A percentile compares a stretch with the other conserved stretches of the same genome.
phyloP scores from a whole-genome alignment of 1,140 invertebrate genomes.

The Apolygus lucorum region DNA sequence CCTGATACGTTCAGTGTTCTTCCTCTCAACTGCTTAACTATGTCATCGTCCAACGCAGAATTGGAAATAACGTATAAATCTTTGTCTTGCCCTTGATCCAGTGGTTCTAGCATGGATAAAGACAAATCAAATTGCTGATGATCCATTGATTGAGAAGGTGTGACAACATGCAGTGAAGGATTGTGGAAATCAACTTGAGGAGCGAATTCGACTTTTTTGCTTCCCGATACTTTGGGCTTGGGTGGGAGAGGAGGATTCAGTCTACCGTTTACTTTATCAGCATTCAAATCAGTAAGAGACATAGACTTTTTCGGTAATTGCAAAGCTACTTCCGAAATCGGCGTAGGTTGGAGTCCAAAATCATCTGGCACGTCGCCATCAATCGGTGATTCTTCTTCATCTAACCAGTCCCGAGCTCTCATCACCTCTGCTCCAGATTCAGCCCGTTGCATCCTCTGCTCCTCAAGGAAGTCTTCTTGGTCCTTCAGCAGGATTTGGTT shows the following conservation, averaged over 20 bases:
- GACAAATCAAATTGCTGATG: conserved; percentile 22
- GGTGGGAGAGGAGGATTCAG: conserved; percentile 26
- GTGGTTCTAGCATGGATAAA: conserved; percentile 2
- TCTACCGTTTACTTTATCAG: not conserved
- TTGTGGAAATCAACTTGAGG: conserved; percentile 9
- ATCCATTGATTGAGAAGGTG: conserved; percentile 22
- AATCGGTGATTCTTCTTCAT: conserved; percentile 22
- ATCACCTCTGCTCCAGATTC: not conserved
- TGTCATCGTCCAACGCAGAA: conserved; percentile 32
- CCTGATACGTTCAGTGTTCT: conserved; percentile 22
- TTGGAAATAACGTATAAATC: conserved; percentile 35
- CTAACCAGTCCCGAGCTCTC: not conserved
- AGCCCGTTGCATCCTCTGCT: conserved; percentile 14
- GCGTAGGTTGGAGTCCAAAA: not conserved
- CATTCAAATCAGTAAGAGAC: not conserved
- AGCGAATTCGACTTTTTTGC: conserved; percentile 25
- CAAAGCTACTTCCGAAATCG: not conserved
- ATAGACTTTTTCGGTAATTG: not conserved
- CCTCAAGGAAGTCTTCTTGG: conserved; percentile 40
- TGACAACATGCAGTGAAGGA: not conserved
- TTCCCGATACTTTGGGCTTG: conserved; percentile 17
- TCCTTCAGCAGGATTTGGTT: conserved; percentile 61
- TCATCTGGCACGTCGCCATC: conserved; percentile 10
- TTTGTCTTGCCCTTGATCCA: conserved; percentile 28
- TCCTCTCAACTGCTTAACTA: conserved; percentile 27